phyloP scores from a whole-genome alignment of 2,888 invertebrate species.

The Clusia tigrina region DNA sequence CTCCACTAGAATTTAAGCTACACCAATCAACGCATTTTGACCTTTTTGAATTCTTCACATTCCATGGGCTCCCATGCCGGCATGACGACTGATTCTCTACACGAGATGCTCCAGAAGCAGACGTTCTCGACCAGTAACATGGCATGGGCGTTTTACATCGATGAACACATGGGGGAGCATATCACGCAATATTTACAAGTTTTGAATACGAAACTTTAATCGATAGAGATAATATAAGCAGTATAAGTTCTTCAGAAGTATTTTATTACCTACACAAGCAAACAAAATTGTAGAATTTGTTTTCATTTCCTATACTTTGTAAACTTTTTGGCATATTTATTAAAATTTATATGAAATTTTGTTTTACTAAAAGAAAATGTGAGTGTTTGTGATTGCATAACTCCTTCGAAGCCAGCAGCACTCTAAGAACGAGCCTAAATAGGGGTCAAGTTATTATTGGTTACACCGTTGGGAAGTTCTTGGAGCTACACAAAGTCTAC shows the following conservation, averaged over 20 bases:
- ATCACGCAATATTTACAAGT: slow-evolving; percentile 58
- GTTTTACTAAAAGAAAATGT: too few species aligned
- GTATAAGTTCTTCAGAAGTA: too few species aligned
- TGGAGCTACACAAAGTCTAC: too few species aligned
- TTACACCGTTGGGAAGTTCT: too few species aligned
- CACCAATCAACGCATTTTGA: slow-evolving; percentile 59
- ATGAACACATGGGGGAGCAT: slow-evolving; percentile 56
- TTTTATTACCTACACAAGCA: neutral
- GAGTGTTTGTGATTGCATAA: too few species aligned
- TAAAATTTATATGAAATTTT: too few species aligned
- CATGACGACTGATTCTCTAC: slow-evolving; percentile 46
- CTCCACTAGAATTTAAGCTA: slow-evolving; percentile 54
- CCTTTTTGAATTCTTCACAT: slow-evolving; percentile 53
- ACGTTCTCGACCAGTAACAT: slow-evolving; percentile 26
- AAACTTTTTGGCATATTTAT: neutral
- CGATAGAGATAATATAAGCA: neutral
- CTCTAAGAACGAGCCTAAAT: too few species aligned
- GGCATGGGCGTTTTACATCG: slow-evolving; percentile 58
- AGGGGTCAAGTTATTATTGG: too few species aligned
- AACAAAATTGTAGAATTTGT: neutral
- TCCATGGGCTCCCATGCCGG: slow-evolving; percentile 25
- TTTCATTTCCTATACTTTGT: neutral
- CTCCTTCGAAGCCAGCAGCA: too few species aligned
- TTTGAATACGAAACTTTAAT: slow-evolving; percentile 39
- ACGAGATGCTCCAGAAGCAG: slow-evolving; percentile 48